Conservation (phyloP, 1,140 invertebrate species). For the Hypothenemus hampei region DNA sequence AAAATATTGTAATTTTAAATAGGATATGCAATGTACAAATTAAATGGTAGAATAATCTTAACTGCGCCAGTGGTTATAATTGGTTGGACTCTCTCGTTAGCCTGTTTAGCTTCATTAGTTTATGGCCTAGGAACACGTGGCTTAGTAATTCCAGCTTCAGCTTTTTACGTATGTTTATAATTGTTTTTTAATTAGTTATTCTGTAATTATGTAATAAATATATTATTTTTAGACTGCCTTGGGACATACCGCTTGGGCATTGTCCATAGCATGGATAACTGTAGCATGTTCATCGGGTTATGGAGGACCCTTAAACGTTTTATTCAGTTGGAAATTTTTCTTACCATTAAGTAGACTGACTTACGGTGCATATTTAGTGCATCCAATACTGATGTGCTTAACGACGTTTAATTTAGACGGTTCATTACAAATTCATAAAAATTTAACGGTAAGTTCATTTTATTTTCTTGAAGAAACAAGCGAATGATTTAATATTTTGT, state of each 20-base stretch:
- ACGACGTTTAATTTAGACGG: constrained; percentile 72
- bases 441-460: constrained; percentile 56
- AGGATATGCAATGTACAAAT: constrained; percentile 68
- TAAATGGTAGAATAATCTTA: constrained; percentile 61
- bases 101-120: constrained; percentile 61
- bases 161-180: constrained; percentile 64
- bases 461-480: neutral
- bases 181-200: no score
- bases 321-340: constrained; percentile 73
- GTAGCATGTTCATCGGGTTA: constrained; percentile 73
- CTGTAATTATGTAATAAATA: no score
- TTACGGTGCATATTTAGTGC: constrained; percentile 86
- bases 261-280: constrained; percentile 73
- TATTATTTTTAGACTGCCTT: constrained; percentile 53
- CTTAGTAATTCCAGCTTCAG: constrained; percentile 60
- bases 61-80: constrained; percentile 54
- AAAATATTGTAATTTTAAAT: no score
- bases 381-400: constrained; percentile 78
- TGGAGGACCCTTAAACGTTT: constrained; percentile 64
- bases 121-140: constrained; percentile 71
- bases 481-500: constrained; percentile 15
- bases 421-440: constrained; percentile 68
- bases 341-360: constrained; percentile 84
- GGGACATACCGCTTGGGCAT: constrained; percentile 66
- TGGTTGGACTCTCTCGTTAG: constrained; percentile 58